Conservation (phyloP, 2,113 vertebrate species). For the Ammodramus savannarum region DNA sequence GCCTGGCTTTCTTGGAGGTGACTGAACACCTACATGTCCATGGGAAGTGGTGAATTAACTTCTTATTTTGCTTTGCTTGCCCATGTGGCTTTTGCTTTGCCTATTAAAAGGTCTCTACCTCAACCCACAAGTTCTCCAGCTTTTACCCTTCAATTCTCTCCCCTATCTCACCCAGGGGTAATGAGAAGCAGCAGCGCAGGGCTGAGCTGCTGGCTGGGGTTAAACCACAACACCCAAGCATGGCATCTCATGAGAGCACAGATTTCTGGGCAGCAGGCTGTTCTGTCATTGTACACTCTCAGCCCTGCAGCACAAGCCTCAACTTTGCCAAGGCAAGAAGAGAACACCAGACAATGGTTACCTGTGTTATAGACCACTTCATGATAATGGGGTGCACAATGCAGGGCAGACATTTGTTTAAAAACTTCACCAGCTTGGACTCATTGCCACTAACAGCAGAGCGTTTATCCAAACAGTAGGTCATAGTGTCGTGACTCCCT, state of each 20-base stretch:
- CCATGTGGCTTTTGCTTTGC: rapidly evolving
- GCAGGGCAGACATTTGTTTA: conserved; percentile 76
- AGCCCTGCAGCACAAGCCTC: background rate
- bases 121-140: background rate
- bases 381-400: conserved; percentile 79
- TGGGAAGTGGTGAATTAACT: background rate
- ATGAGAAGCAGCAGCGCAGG: rapidly evolving
- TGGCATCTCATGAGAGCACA: rapidly evolving
- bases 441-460: conserved; percentile 79
- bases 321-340: background rate
- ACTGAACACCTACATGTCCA: background rate
- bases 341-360: background rate
- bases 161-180: background rate
- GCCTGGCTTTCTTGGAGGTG: background rate
- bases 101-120: background rate
- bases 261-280: background rate
- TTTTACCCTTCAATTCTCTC: background rate
- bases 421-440: conserved; percentile 74
- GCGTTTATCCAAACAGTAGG: conserved; percentile 84
- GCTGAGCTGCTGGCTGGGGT: background rate
- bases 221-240: background rate
- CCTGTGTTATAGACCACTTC: conserved; percentile 89
- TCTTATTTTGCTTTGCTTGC: background rate
- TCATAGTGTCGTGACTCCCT: conserved; percentile 92
- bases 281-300: background rate